Conservation (phyloP, 2,888 invertebrate genomes). For the Cristatella mucedo region DNA sequence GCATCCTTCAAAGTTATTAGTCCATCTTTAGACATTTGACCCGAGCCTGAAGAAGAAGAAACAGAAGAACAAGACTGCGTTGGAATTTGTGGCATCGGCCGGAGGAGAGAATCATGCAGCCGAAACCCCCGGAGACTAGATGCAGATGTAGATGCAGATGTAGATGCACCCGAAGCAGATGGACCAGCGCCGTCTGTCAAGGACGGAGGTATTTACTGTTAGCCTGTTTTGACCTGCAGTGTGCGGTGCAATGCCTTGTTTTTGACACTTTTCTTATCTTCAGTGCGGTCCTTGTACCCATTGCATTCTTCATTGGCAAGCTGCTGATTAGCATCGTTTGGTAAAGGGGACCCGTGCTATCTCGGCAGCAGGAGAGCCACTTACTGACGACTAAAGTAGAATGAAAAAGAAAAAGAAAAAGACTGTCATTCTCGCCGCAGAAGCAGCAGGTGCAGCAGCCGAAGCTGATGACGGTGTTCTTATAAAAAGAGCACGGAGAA, state of each 20-base stretch:
- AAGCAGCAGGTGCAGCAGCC: constrained; percentile 62
- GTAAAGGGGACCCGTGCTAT: constrained; percentile 42
- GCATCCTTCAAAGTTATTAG: no score
- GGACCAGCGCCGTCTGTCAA: constrained; percentile 40
- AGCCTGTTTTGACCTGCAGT: not conserved
- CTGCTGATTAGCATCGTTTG: no score
- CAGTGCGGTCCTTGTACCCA: no score
- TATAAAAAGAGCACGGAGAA: constrained; percentile 13
- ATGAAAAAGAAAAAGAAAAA: constrained; percentile 73
- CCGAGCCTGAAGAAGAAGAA: constrained; percentile 73
- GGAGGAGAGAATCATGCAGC: constrained; percentile 28
- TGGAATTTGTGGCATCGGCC: constrained; percentile 68
- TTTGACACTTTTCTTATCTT: constrained; percentile 44
- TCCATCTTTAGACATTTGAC: constrained; percentile 61
- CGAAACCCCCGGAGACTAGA: constrained; percentile 10
- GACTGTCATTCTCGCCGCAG: constrained; percentile 44
- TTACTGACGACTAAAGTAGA: constrained; percentile 41
- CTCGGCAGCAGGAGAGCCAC: constrained; percentile 33
- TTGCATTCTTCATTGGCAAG: no score
- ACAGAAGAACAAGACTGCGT: constrained; percentile 86
- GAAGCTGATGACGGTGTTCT: constrained; percentile 55
- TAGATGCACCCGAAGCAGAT: constrained; percentile 15
- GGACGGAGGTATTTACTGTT: constrained; percentile 30
- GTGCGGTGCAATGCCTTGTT: not conserved
- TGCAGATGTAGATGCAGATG: no score